phyloP scores from a whole-genome alignment of 2,797 vertebrate genomes.

The Girardinus metallicus region DNA sequence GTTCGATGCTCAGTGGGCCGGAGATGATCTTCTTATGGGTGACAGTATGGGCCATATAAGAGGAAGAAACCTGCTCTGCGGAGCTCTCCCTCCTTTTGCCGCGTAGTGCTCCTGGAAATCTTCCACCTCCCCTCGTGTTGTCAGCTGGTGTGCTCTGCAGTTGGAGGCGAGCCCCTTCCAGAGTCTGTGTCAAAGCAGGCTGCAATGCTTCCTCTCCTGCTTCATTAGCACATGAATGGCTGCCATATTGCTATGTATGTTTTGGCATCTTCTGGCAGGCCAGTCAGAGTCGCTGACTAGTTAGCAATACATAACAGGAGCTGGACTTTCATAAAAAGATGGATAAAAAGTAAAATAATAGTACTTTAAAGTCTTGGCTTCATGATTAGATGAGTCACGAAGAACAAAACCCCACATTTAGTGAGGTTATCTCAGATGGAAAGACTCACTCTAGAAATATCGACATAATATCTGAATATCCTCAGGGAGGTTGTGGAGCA shows the following conservation, averaged over 20 bases:
- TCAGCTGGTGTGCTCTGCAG: conserved; percentile 64
- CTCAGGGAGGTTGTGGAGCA: neutral
- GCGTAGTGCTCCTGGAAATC: conserved; percentile 58
- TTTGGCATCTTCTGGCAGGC: conserved; percentile 64
- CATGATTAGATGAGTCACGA: neutral
- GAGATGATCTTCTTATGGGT: conserved; percentile 72
- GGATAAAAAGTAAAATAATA: neutral
- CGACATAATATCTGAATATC: neutral
- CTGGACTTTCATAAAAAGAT: neutral
- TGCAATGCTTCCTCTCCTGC: conserved; percentile 52
- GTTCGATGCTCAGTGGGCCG: conserved; percentile 52
- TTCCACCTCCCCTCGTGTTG: conserved; percentile 58
- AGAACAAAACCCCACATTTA: neutral
- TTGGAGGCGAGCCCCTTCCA: conserved; percentile 46
- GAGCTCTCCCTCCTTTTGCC: conserved; percentile 27
- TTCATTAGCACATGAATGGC: conserved; percentile 74
- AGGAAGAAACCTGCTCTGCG: conserved; percentile 37
- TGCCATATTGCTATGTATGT: conserved; percentile 64
- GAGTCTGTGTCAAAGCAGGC: conserved; percentile 45
- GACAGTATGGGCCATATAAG: conserved; percentile 71
- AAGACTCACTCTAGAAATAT: neutral
- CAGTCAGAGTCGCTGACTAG: conserved; percentile 55
- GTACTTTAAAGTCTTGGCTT: neutral
- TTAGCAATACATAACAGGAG: conserved; percentile 36
- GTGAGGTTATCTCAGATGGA: neutral